phyloP scores from a whole-genome alignment of 1,140 invertebrate species.

The Homarus americanus region DNA sequence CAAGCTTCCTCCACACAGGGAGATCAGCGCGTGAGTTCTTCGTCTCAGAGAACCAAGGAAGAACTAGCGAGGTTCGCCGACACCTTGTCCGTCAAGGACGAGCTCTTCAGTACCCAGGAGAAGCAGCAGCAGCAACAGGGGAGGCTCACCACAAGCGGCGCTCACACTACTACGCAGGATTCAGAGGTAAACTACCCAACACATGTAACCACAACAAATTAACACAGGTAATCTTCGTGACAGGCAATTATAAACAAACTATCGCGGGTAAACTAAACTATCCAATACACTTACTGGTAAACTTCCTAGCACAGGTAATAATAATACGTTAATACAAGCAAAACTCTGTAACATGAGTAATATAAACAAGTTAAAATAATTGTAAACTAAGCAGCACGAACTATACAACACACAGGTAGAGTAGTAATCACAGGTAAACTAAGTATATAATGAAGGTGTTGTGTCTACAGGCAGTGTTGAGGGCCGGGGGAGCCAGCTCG shows the following conservation, averaged over 20 bases:
- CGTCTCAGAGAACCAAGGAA: slow-evolving; percentile 46
- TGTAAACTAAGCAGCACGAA: no score
- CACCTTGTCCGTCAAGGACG: slow-evolving; percentile 55
- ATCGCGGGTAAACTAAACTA: no score
- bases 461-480: slow-evolving; percentile 50
- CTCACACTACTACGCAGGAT: slow-evolving; percentile 32
- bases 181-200: slow-evolving; percentile 50
- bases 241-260: no score
- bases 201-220: no score
- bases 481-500: slow-evolving; percentile 27
- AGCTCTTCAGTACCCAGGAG: slow-evolving; percentile 47
- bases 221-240: no score
- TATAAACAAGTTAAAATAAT: no score
- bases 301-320: no score
- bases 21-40: slow-evolving; percentile 16
- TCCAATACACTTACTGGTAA: no score
- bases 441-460: neutral
- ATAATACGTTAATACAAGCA: no score
- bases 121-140: slow-evolving; percentile 58
- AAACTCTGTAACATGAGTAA: no score
- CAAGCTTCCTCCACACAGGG: neutral
- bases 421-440: no score
- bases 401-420: no score
- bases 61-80: slow-evolving; percentile 51
- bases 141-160: slow-evolving; percentile 46